Percentiles rank a stretch among this genome's conserved stretches.
Evolutionary conservation across 2,888 invertebrate genomes (phyloP).

Genomic region (Leucoptera coffeella): DNA sequence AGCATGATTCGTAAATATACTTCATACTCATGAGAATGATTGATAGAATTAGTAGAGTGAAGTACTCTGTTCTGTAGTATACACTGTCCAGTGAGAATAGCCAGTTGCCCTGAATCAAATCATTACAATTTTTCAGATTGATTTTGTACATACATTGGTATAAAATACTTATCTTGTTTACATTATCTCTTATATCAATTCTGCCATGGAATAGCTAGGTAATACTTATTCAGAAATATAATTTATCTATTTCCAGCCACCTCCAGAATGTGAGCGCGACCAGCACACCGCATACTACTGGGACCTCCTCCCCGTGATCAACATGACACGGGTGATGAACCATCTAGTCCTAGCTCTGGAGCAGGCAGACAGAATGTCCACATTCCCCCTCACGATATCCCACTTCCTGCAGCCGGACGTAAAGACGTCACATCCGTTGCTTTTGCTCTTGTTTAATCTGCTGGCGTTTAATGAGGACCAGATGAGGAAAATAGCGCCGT

Average conservation of each 20-base stretch:
- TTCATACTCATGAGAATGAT: too few species aligned
- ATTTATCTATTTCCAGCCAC: constrained; percentile 21
- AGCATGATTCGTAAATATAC: too few species aligned
- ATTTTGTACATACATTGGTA: too few species aligned
- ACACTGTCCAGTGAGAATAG: too few species aligned
- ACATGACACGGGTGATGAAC: constrained; percentile 25
- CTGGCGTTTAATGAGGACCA: constrained; percentile 22
- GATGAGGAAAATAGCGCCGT: constrained; percentile 17
- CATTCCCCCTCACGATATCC: constrained; percentile 9
- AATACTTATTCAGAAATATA: too few species aligned
- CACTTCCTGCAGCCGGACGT: constrained; percentile 24
- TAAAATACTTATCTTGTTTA: too few species aligned
- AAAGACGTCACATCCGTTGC: constrained; percentile 16
- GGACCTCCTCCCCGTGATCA: constrained; percentile 32
- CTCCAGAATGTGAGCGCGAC: constrained; percentile 19
- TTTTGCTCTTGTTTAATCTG: constrained; percentile 22
- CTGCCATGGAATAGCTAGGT: too few species aligned
- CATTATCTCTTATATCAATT: too few species aligned
- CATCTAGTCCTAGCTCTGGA: constrained; percentile 18
- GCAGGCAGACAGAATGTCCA: constrained; percentile 10
- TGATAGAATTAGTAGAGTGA: too few species aligned
- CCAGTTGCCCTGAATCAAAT: too few species aligned
- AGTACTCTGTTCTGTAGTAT: too few species aligned
- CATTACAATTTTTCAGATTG: too few species aligned
- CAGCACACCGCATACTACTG: constrained; percentile 27